These are phyloP conservation scores for Leptestheria dahalacensis DNA, from an alignment of 1,140 invertebrate genomes.

Conservation along the genomic window DNA sequence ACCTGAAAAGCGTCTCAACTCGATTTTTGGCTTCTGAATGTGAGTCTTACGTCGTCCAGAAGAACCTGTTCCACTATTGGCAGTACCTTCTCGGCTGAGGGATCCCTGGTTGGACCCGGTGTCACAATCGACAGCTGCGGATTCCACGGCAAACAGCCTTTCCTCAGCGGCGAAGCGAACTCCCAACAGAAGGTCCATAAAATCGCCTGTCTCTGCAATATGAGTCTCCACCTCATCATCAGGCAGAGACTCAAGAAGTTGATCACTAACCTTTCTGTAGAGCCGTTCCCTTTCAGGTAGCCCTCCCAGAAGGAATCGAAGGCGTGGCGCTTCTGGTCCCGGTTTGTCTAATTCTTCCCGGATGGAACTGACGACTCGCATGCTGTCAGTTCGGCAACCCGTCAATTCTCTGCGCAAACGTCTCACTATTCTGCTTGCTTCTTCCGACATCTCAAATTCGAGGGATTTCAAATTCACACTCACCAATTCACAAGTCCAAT, in stretches of 20 bases:
- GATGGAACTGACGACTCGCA: too few relatives aligned
- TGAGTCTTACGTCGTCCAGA: not conserved
- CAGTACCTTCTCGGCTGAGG: not conserved
- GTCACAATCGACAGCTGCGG: not conserved
- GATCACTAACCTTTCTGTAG: not conserved
- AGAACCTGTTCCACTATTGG: not conserved
- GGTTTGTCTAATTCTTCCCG: too few relatives aligned
- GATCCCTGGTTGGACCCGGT: not conserved
- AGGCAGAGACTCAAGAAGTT: not conserved
- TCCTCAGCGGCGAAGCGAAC: not conserved
- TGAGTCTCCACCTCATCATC: not conserved
- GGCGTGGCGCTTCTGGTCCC: not conserved
- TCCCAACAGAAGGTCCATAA: not conserved
- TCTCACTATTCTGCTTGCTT: too few relatives aligned
- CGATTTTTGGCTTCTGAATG: conserved; percentile 2
- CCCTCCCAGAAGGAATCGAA: not conserved
- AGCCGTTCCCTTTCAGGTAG: not conserved
- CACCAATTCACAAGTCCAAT: too few relatives aligned
- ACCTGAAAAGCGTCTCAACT: not conserved
- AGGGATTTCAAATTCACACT: too few relatives aligned
- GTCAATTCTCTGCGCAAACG: too few relatives aligned
- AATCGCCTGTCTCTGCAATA: not conserved
- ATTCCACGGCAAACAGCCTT: not conserved
- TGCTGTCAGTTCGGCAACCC: too few relatives aligned
- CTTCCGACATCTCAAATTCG: too few relatives aligned